phyloP scores from a whole-genome alignment of 2,797 vertebrate genomes.

The Todus mexicanus region DNA sequence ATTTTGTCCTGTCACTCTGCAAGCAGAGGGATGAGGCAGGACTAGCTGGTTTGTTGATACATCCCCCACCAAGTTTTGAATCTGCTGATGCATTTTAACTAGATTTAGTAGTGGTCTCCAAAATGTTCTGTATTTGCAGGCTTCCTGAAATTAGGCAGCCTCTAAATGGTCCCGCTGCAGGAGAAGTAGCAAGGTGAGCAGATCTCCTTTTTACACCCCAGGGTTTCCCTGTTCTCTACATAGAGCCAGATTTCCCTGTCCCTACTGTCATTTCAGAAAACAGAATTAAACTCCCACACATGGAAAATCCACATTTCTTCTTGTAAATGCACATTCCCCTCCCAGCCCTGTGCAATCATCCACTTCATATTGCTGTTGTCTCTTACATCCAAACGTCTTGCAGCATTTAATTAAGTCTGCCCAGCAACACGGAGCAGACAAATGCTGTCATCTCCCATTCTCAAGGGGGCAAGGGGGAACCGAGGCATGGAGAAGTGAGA shows the following conservation, averaged over 20 bases:
- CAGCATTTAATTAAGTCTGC: conserved; percentile 47
- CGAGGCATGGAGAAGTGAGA: not conserved
- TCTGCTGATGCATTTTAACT: not conserved
- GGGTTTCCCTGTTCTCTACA: not conserved
- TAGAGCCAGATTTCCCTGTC: not conserved
- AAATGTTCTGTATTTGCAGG: not conserved
- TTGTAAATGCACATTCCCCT: not conserved
- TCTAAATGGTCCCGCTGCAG: not conserved
- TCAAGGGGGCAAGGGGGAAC: not conserved
- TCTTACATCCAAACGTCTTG: conserved; percentile 15
- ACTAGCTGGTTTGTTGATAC: not conserved
- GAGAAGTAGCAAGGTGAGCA: conserved; percentile 23
- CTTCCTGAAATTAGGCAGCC: not conserved
- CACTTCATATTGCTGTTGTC: not conserved
- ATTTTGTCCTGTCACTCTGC: not conserved
- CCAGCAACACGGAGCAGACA: not conserved
- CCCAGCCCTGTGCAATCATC: not conserved
- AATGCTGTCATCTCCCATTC: not conserved
- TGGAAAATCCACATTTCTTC: conserved; percentile 7
- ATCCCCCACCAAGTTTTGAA: not conserved
- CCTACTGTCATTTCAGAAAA: not conserved
- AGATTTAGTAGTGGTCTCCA: not conserved
- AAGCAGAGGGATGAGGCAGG: not conserved
- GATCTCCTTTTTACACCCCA: not conserved
- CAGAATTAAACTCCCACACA: conserved; percentile 27